Percentiles rank a stretch among this genome's conserved stretches.
phyloP scores from a whole-genome alignment of 1,140 invertebrate genomes.

The Paraescarpia echinospica region DNA sequence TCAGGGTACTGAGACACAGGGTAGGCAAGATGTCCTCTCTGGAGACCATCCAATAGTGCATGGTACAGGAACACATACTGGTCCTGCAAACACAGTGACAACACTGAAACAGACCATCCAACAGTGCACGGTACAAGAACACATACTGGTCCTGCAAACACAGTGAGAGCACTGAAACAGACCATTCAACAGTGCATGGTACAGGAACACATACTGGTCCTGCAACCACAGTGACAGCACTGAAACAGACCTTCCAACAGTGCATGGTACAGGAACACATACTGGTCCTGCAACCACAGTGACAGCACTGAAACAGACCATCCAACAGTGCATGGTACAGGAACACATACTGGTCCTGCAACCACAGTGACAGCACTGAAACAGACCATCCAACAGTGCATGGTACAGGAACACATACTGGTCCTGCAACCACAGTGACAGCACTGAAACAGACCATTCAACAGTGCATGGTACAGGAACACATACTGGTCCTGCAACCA shows the following conservation, averaged over 20 bases:
- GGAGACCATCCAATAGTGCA: neutral
- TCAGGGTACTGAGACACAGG: neutral
- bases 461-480: neutral
- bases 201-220: neutral
- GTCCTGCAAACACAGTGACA: neutral
- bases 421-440: neutral
- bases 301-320: neutral
- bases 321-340: neutral
- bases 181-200: neutral
- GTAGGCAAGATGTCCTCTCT: neutral
- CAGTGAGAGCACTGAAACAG: no score
- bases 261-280: neutral
- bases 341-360: neutral
- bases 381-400: neutral
- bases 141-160: neutral
- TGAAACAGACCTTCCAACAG: neutral
- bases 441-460: neutral
- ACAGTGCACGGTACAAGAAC: constrained; percentile 73
- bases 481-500: neutral
- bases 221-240: neutral
- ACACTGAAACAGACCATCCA: constrained; percentile 22
- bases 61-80: neutral
- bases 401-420: neutral
- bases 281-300: neutral
- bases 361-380: neutral